Base-by-base conservation (phyloP, 2,797 vertebrate genomes). In the Sarcophilus harrisii region DNA sequence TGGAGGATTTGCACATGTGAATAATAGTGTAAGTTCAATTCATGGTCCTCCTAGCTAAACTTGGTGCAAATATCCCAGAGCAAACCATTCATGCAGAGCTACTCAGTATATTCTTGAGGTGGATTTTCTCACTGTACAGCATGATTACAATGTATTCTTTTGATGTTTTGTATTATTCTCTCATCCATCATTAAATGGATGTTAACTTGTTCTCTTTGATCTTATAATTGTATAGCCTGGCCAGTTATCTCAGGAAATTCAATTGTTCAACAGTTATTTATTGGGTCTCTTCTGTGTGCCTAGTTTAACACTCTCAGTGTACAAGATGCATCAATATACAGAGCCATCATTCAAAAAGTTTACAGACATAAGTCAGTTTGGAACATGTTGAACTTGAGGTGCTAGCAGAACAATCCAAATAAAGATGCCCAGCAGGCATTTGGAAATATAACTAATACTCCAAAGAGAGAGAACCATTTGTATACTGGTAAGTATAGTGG, bases 211-310 rank as follows among this genome's bases (percentile, higher is more conserved):
- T 73, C n/a, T 38, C 66, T 73, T 73, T 38, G 32, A 73, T 73
- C 66, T 73, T 38, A 73, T 73, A 73, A 38, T 73, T 73, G 66
- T 73, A 21, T 24, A 21, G n/a, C n/a, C 16, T 73, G 66, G n/a
- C 18, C n/a, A 38, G n/a, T 9, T 73, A 21, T 73, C 66, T 73
- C 66, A 90, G n/a, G 21, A 66, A 32, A 92, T 87, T 58, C n/a
- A 29, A 3, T 95, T 90, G 90, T 38, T 95, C 57, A 45, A 5
- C 11, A 93, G 10, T 57, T 95, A 95, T 57, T 73, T 90, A 18
- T 52, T 81, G 29, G 60, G 57, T 89, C 49, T 73, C 57, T 81
- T 89, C 11, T 54, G 1, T 10, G 18, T 87, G 45, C n/a, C 29
- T 5, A 58, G 66, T 59, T 55, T 58, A 59, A 57, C 91, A 58